Conservation (phyloP, 2,113 vertebrate species). For the Toxotes jaculatrix region DNA sequence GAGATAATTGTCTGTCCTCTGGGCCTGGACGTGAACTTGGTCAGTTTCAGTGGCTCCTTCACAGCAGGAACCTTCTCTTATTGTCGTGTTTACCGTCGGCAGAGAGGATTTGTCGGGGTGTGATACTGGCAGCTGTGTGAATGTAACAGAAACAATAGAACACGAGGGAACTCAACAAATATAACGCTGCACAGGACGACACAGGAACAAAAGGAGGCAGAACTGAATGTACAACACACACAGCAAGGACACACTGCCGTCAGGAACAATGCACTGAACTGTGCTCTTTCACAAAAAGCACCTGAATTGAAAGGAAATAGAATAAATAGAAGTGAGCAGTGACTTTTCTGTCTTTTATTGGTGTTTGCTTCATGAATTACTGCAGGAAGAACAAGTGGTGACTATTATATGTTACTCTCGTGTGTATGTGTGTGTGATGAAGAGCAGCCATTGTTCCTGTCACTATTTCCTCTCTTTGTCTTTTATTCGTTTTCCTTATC, state of each 20-base stretch:
- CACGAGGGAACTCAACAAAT: background rate
- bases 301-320: conserved; percentile 28
- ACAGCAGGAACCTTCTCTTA: background rate
- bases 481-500: conserved; percentile 16
- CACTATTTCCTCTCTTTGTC: conserved; percentile 18
- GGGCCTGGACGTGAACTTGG: background rate
- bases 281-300: conserved; percentile 31
- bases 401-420: conserved; percentile 6
- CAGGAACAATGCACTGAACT: background rate
- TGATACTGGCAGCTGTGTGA: background rate
- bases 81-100: background rate
- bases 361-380: conserved; percentile 34
- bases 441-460: background rate
- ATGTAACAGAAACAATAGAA: conserved; percentile 23
- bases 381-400: conserved; percentile 38
- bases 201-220: conserved; percentile 22
- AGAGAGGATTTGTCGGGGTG: background rate
- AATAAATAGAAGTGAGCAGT: conserved; percentile 42
- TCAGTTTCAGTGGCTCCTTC: background rate
- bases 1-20: no score
- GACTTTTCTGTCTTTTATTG: conserved; percentile 54
- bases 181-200: background rate
- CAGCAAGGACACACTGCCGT: conserved; percentile 56
- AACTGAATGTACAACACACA: conserved; percentile 21
- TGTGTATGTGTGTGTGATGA: conserved; percentile 1